These are phyloP conservation scores for Cheilosia vernalis DNA, from an alignment of 2,888 invertebrate genomes.

Conservation along the genomic window DNA sequence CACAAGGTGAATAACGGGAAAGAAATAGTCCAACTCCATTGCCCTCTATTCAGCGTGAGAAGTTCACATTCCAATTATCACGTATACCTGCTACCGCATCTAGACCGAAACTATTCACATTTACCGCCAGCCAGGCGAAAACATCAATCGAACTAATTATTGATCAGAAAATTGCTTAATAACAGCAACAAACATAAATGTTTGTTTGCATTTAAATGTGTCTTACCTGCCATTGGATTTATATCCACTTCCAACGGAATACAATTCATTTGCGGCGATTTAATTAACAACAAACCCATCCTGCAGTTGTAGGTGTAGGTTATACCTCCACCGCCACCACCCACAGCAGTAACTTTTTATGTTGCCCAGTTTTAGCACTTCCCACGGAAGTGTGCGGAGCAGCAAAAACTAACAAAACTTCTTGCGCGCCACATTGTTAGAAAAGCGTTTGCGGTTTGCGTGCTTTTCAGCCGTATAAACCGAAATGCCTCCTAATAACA, in stretches of 20 bases:
- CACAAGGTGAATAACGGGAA: too few relatives aligned
- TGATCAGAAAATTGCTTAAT: constrained; percentile 48
- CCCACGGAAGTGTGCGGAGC: constrained; percentile 61
- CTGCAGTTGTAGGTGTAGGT: too few relatives aligned
- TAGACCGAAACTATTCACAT: not conserved
- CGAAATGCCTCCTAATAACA: constrained; percentile 68
- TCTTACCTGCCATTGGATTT: constrained; percentile 34
- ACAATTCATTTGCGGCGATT: constrained; percentile 60
- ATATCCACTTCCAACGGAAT: constrained; percentile 48
- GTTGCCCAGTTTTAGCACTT: constrained; percentile 47
- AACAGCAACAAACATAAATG: constrained; percentile 32
- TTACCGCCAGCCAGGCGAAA: constrained; percentile 4
- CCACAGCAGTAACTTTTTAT: constrained; percentile 21
- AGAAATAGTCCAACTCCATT: not conserved
- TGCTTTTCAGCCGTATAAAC: constrained; percentile 65
- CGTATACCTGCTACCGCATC: not conserved
- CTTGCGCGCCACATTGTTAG: constrained; percentile 61
- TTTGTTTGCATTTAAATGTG: constrained; percentile 29
- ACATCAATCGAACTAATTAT: constrained; percentile 52
- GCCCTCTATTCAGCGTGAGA: not conserved
- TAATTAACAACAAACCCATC: constrained; percentile 31
- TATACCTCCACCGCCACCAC: not conserved
- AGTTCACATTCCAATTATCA: constrained; percentile 16
- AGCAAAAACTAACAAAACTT: constrained; percentile 72
- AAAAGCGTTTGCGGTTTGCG: constrained; percentile 65